Conservation (phyloP, 2,888 invertebrate species). For the Dolomedes plantarius region DNA sequence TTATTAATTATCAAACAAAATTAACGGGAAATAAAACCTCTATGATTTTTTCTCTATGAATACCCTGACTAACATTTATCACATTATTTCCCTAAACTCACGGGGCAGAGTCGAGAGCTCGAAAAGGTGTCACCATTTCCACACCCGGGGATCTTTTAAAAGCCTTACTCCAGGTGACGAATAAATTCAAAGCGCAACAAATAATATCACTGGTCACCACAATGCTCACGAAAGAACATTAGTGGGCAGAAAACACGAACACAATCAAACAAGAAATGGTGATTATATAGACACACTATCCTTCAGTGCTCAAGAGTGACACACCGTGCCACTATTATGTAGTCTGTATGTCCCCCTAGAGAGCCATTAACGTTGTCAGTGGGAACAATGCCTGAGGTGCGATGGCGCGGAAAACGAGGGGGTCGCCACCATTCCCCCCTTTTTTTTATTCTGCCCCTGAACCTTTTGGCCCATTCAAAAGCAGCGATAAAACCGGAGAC, state of each 20-base stretch:
- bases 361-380: constrained; percentile 62
- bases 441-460: constrained; percentile 4
- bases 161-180: not conserved
- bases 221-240: not conserved
- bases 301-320: constrained; percentile 34
- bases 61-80: no score
- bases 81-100: no score
- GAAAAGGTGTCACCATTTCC: no score
- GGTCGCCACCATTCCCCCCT: constrained; percentile 2
- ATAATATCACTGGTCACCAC: constrained; percentile 11
- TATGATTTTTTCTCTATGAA: no score
- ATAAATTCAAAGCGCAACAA: not conserved
- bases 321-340: constrained; percentile 40
- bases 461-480: constrained; percentile 40
- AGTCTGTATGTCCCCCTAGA: constrained; percentile 23
- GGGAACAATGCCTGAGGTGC: constrained; percentile 42
- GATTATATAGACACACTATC: constrained; percentile 9
- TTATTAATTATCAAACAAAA: no score
- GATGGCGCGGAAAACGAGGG: constrained; percentile 60
- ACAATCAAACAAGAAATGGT: constrained; percentile 7
- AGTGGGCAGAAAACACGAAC: constrained; percentile 16
- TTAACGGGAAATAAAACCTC: no score
- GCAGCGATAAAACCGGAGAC: constrained; percentile 41
- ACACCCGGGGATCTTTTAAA: not conserved
- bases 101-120: no score